Percentiles rank a stretch among this genome's conserved stretches.
Conservation (phyloP, 2,797 vertebrate species). For the Ctenopoma multispine region DNA sequence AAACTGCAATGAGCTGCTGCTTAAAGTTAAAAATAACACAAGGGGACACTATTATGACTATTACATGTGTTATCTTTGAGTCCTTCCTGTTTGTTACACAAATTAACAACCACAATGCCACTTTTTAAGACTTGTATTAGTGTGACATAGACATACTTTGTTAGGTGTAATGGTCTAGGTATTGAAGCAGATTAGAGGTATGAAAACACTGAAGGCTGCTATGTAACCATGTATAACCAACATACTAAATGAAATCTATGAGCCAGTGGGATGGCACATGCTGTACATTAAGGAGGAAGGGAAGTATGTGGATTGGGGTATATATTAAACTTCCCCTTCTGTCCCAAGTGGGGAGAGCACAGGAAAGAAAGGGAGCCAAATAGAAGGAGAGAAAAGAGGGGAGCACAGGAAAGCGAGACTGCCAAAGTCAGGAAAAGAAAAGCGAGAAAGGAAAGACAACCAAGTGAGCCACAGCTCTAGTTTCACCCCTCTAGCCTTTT, state of each 20-base stretch:
- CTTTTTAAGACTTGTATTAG: background rate
- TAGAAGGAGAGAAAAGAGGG: conserved; percentile 72
- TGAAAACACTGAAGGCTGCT: conserved; percentile 8
- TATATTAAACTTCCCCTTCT: conserved; percentile 89
- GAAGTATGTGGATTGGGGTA: conserved; percentile 85
- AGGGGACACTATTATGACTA: no score
- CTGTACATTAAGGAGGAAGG: conserved; percentile 90
- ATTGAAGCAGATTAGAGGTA: background rate
- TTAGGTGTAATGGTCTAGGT: background rate
- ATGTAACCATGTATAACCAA: conserved; percentile 15
- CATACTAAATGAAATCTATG: conserved; percentile 49
- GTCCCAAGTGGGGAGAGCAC: conserved; percentile 91
- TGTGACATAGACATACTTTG: background rate
- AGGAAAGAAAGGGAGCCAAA: conserved; percentile 82
- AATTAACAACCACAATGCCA: background rate
- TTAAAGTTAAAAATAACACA: background rate
- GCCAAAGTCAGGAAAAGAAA: conserved; percentile 76
- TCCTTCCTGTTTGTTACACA: background rate
- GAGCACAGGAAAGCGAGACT: conserved; percentile 84
- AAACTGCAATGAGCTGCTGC: background rate
- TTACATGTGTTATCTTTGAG: background rate
- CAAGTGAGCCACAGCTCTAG: conserved; percentile 73
- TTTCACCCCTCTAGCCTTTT: conserved; percentile 77
- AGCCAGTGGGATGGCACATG: conserved; percentile 88
- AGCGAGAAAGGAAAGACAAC: conserved; percentile 79